Evolutionary conservation across 2,797 vertebrate species (phyloP), one percentile per base, ranked within the genome.

Genomic region (Hybognathus amarus): DNA sequence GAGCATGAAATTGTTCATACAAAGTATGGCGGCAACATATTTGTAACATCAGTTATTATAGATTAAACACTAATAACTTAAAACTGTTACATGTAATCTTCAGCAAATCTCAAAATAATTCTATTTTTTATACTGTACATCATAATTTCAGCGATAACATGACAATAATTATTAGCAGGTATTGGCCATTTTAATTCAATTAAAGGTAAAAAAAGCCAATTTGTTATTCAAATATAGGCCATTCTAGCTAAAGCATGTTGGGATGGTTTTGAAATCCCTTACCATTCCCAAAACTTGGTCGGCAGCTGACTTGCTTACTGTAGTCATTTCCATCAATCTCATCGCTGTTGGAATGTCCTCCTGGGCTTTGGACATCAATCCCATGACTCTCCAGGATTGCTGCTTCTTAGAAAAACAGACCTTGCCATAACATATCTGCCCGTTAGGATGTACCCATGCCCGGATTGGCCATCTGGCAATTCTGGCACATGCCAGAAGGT

Each of bases 351-450:
- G 98, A 99, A 85, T 99, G 98, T 76, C 97, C 97, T 40, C 98
- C 98, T 0, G 98, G 98, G 90, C 98, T 99, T 94, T 99, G 97
- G 81, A 98, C 97, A 86, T 99, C 98, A 85, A 99, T 98, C 69
- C 97, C 97, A 92, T 99, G 98, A 93, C 97, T 99, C 95, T 99
- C 98, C 96, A 99, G 97, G 97, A 99, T 99, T 97, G 98, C 97
- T 99, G 98, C 98, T 99, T 99, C 98, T 99, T 99, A 97, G 97
- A 97, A 96, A 99, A 96, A 98, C 96, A 98, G 94, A 98, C 90
- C 91, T 96, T 92, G 94, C 96, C 97, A 97, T 97, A 96, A 96
- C 94, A 95, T 95, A 97, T 96, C 95, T 94, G 95, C 74, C 63
- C 84, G 20, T 52, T 12, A 47, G 33, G 5, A 63, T 20, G 56